A percentile compares a stretch with the other conserved stretches of the same genome.
Evolutionary conservation across 1,140 invertebrate genomes (phyloP).

Genomic region (Galendromus occidentalis): DNA sequence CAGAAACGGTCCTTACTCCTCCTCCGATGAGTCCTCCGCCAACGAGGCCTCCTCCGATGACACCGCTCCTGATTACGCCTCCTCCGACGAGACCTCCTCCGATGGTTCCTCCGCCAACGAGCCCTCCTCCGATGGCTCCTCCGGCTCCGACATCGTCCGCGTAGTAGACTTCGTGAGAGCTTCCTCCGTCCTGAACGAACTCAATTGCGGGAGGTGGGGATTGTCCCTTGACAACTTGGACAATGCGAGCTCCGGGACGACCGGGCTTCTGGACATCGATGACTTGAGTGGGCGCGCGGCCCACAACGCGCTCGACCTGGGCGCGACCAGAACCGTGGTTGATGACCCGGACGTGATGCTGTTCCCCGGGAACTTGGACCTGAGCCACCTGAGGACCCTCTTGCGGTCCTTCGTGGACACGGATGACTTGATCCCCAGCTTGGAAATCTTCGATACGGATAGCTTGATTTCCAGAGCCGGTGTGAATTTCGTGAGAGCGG

Average conservation of each 20-base stretch:
- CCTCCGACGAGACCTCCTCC: neutral
- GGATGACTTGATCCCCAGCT: neutral
- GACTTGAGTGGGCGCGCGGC: neutral
- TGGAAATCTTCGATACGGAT: slow-evolving; percentile 3
- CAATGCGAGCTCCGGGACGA: neutral
- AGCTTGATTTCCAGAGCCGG: neutral
- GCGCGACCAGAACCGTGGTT: neutral
- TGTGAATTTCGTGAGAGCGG: neutral
- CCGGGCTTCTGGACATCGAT: slow-evolving; percentile 1
- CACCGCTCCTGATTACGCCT: neutral
- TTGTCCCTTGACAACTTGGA: neutral
- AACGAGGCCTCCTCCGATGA: neutral
- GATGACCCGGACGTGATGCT: neutral
- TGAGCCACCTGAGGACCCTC: neutral
- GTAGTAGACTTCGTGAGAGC: slow-evolving; percentile 2
- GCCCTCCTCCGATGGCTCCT: no score
- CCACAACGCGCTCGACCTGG: neutral
- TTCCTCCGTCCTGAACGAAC: neutral
- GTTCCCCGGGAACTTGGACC: neutral
- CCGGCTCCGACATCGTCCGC: neutral
- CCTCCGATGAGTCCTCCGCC: neutral
- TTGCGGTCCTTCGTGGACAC: neutral
- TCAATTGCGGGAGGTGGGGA: neutral
- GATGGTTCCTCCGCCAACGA: neutral
- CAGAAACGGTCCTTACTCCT: neutral